Percentiles rank a stretch among this genome's conserved stretches.
Conservation (phyloP, 2,797 vertebrate species). For the Coregonus ussuriensis region DNA sequence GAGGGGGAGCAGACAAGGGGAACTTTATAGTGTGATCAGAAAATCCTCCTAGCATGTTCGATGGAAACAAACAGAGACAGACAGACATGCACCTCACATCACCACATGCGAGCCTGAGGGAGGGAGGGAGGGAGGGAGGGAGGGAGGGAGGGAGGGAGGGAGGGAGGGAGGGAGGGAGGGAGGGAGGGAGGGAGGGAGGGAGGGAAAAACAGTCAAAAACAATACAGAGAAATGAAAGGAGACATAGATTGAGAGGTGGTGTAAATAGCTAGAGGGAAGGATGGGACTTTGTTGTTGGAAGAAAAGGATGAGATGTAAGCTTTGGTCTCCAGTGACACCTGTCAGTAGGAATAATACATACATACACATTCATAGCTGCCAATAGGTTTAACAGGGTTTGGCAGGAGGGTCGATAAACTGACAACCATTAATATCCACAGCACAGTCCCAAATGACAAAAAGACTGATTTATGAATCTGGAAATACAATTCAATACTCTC, state of each 20-base stretch:
- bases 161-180: too few species aligned
- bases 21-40: not conserved
- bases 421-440: constrained; percentile 48
- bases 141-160: too few species aligned
- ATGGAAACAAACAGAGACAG: constrained; percentile 41
- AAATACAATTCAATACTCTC: constrained; percentile 20
- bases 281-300: constrained; percentile 29
- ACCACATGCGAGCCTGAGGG: constrained; percentile 49
- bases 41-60: not conserved
- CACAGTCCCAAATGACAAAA: constrained; percentile 41
- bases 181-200: constrained; percentile 24
- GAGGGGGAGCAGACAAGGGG: constrained; percentile 21
- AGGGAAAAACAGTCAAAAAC: constrained; percentile 40
- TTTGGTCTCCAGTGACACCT: constrained; percentile 57
- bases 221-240: constrained; percentile 72
- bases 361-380: too few species aligned
- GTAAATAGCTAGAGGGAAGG: constrained; percentile 73
- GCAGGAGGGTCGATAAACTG: constrained; percentile 61
- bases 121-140: too few species aligned
- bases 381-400: constrained; percentile 54
- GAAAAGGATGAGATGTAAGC: constrained; percentile 41
- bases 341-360: constrained; percentile 23
- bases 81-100: constrained; percentile 66
- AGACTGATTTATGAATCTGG: constrained; percentile 37
- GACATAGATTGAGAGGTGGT: constrained; percentile 70